phyloP scores from a whole-genome alignment of 1,140 invertebrate genomes.

The Stenopsyche tienmushanensis region DNA sequence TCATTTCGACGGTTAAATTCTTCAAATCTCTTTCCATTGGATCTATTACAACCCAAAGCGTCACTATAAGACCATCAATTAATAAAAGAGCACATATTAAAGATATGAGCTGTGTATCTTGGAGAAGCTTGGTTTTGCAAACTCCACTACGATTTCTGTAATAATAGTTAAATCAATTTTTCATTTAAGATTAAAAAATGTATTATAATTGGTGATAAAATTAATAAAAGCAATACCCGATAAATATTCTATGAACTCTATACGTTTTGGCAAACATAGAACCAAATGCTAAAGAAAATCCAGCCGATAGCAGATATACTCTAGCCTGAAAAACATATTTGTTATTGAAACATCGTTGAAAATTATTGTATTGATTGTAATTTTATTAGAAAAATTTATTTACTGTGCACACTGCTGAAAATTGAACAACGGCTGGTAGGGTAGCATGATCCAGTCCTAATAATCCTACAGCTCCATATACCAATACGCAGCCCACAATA shows the following conservation, averaged over 20 bases:
- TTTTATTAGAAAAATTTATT: constrained; percentile 1
- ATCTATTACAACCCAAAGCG: constrained; percentile 77
- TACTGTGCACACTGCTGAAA: constrained; percentile 84
- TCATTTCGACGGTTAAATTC: constrained; percentile 81
- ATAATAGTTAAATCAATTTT: constrained; percentile 30
- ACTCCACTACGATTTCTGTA: constrained; percentile 57
- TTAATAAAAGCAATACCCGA: constrained; percentile 52
- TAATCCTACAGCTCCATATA: constrained; percentile 90
- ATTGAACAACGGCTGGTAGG: constrained; percentile 66
- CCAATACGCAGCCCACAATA: constrained; percentile 89
- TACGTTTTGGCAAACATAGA: constrained; percentile 91
- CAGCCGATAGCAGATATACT: constrained; percentile 83
- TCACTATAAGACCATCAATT: constrained; percentile 76
- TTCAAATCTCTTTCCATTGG: constrained; percentile 81
- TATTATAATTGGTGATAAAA: constrained; percentile 6
- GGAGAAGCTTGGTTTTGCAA: constrained; percentile 70
- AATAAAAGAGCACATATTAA: constrained; percentile 75
- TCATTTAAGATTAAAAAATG: neutral
- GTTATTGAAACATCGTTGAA: neutral
- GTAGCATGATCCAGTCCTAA: constrained; percentile 84
- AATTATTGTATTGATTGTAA: neutral
- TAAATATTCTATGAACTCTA: constrained; percentile 83
- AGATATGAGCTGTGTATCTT: constrained; percentile 81
- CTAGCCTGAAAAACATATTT: constrained; percentile 64
- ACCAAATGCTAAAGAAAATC: constrained; percentile 84